Base-by-base conservation (phyloP, 2,797 vertebrate species). In the Muraenolepis orangiensis region DNA sequence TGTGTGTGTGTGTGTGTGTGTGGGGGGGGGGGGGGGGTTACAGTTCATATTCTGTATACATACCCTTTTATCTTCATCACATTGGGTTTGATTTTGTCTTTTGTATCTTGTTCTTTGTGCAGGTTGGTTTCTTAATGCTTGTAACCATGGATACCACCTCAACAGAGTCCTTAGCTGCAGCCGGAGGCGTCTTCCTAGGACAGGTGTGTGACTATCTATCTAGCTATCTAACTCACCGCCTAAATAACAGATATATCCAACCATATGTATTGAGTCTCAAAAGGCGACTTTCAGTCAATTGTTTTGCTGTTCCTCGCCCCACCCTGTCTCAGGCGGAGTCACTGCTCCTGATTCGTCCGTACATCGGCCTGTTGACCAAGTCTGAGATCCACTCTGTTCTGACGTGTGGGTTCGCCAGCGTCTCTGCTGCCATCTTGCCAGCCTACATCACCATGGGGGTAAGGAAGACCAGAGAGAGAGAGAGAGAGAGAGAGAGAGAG, bases 351-450 rank as follows among this genome's bases (percentile, higher is more conserved):
- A 93, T 97, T 67, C 85, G 74, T 26, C 96, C 95, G 0, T 96
- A 95, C 75, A 84, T 96, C 73, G 81, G 88, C 0, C 69, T 85
- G 0, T 64, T 96, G 67, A 96, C 96, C 69, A 75, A 70, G 78
- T 97, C 96, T 1, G 96, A 97, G 82, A 92, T 98, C 28, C 96
- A 96, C 4, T 93, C 95, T 1, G 75, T 97, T 73, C 95, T 96
- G 94, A 93, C 95, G 0, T 93, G 94, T 10, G 96, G 96, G 13
- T 96, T 96, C 26, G 86, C 96, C 68, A 93, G 94, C 12, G 91
- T 96, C 77, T 93, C 96, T 51, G 96, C 95, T 69, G 91, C 88
- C 29, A 92, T 96, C 69, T 84, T 97, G 73, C 95, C 94, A 66
- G 93, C 94, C 66, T 97, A 89, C 80, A 94, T 96, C 87, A 94